Evolutionary conservation across 2,113 vertebrate genomes (phyloP).

Genomic region (Lanius collurio): DNA sequence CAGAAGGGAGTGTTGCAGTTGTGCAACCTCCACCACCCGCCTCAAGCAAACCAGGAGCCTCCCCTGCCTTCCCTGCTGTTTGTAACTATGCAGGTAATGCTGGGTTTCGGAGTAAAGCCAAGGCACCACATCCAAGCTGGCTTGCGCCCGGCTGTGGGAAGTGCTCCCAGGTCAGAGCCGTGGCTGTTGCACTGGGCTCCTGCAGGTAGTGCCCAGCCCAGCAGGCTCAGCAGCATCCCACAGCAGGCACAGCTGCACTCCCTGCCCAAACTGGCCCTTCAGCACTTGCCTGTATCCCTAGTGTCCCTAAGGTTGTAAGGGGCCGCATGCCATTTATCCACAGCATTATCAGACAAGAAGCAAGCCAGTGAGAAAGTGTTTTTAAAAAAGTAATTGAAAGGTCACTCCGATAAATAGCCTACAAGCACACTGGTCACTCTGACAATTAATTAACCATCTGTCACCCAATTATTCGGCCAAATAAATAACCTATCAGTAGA

Average conservation of each 20-base stretch:
- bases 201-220: not conserved
- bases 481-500: not conserved
- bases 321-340: not conserved
- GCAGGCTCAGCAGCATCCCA: not conserved
- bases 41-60: not conserved
- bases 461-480: not conserved
- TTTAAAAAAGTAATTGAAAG: not conserved
- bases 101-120: not conserved
- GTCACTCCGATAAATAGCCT: not conserved
- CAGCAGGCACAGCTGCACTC: not conserved
- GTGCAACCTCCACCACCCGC: accelerated
- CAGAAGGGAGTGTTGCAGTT: not conserved
- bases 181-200: not conserved
- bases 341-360: not conserved
- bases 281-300: not conserved
- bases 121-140: accelerated
- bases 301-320: not conserved
- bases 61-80: not conserved
- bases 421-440: not conserved
- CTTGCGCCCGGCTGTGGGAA: accelerated
- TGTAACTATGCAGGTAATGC: too few species aligned
- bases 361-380: not conserved
- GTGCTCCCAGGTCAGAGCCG: accelerated
- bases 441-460: constrained; percentile 7
- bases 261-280: not conserved